Percentiles rank a stretch among this genome's conserved stretches.
Conservation (phyloP, 2,888 invertebrate genomes). For the Liposcelis brunnea region DNA sequence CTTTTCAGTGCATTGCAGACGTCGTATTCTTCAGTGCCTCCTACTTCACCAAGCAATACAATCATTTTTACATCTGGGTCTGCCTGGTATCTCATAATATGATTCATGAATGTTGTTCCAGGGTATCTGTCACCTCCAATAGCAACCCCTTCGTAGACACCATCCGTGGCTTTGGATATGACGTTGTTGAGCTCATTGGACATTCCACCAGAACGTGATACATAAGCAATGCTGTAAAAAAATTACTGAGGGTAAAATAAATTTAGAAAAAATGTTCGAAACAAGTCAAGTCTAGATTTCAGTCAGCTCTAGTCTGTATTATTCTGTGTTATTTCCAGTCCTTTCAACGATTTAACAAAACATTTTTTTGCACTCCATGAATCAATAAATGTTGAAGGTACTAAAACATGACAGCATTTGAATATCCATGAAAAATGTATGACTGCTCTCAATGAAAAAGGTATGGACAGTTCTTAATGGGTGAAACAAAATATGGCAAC, state of each 20-base stretch:
- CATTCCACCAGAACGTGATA: slow-evolving; percentile 98
- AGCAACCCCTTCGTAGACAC: slow-evolving; percentile 94
- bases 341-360: too few relatives aligned
- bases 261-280: not conserved
- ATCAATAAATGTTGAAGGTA: too few relatives aligned
- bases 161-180: slow-evolving; percentile 88
- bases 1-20: slow-evolving; percentile 74
- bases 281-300: not conserved
- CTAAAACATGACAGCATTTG: too few relatives aligned
- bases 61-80: slow-evolving; percentile 67
- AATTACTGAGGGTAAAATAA: not conserved
- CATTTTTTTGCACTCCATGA: too few relatives aligned
- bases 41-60: slow-evolving; percentile 93
- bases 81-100: slow-evolving; percentile 63
- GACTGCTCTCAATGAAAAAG: too few relatives aligned
- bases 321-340: too few relatives aligned
- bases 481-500: too few relatives aligned
- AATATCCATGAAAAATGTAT: too few relatives aligned
- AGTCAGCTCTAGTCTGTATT: not conserved
- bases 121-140: slow-evolving; percentile 96
- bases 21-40: slow-evolving; percentile 94
- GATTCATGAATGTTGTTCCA: slow-evolving; percentile 96
- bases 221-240: slow-evolving; percentile 76
- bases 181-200: slow-evolving; percentile 98
- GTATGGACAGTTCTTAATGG: too few relatives aligned